Percentiles rank a stretch among this genome's conserved stretches.
phyloP scores from a whole-genome alignment of 2,113 vertebrate genomes.

The Cettia cetti region DNA sequence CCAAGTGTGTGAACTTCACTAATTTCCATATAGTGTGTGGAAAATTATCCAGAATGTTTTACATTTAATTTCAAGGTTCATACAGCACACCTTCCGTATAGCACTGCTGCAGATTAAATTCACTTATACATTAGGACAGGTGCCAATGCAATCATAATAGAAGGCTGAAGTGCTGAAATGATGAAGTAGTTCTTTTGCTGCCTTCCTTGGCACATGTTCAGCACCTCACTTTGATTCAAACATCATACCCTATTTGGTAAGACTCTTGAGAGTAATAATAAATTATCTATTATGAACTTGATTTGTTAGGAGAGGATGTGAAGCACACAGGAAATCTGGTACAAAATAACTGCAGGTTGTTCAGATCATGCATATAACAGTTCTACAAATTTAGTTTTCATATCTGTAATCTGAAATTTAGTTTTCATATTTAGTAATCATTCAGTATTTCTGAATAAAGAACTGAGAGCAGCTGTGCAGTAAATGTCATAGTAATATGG shows the following conservation, averaged over 20 bases:
- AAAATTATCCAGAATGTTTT: conserved; percentile 42
- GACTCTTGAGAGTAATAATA: conserved; percentile 25
- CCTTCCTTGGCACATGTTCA: conserved; percentile 45
- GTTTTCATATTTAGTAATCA: background rate
- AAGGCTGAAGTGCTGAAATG: conserved; percentile 56
- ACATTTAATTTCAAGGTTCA: conserved; percentile 60
- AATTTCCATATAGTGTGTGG: conserved; percentile 36
- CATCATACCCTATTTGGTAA: conserved; percentile 2
- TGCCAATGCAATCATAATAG: conserved; percentile 65
- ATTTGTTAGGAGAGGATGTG: background rate
- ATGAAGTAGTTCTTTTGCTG: conserved; percentile 22
- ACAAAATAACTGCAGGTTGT: background rate
- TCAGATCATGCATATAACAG: background rate
- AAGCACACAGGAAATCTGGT: background rate
- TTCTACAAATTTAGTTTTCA: too few species aligned
- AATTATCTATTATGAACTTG: background rate
- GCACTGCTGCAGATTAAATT: conserved; percentile 63
- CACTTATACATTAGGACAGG: conserved; percentile 59
- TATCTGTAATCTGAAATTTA: background rate
- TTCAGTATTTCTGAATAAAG: background rate
- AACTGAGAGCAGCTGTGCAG: background rate
- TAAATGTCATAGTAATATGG: background rate
- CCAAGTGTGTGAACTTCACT: conserved; percentile 4
- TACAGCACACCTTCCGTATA: conserved; percentile 26
- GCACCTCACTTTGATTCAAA: conserved; percentile 33